A percentile compares a stretch with the other conserved stretches of the same genome.
Conservation (phyloP, 2,113 vertebrate species). For the Myiopsitta monachus region DNA sequence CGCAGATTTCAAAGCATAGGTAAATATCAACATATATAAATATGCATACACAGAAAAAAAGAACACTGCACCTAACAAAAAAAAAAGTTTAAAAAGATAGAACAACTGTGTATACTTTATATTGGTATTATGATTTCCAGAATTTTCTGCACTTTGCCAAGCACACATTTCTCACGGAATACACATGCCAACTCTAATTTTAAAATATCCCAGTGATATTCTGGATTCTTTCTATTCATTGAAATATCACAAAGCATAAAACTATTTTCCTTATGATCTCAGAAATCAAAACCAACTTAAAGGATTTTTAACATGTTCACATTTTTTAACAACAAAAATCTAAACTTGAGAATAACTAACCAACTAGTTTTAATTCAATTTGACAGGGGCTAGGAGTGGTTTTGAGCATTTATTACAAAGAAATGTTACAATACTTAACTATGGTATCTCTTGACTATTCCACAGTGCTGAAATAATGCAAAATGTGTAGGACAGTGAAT, state of each 20-base stretch:
- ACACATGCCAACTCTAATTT: background rate
- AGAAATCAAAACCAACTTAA: background rate
- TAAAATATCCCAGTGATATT: background rate
- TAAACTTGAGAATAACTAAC: background rate
- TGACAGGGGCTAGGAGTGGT: background rate
- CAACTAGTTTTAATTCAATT: background rate
- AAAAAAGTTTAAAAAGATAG: slow-evolving; percentile 31
- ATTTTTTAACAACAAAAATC: background rate
- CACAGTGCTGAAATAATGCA: background rate
- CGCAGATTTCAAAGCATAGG: slow-evolving; percentile 62
- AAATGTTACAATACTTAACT: background rate
- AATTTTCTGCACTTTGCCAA: slow-evolving; percentile 43
- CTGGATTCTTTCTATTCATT: background rate
- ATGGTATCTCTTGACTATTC: background rate
- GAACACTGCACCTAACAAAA: slow-evolving; percentile 4
- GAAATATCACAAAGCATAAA: background rate
- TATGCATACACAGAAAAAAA: slow-evolving; percentile 54
- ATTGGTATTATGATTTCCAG: slow-evolving; percentile 21
- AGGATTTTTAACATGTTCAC: background rate
- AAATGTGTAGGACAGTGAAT: background rate
- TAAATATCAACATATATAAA: slow-evolving; percentile 56
- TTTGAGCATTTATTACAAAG: background rate
- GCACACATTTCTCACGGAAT: background rate
- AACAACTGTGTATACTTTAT: slow-evolving; percentile 19
- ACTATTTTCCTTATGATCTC: background rate